Conservation (phyloP, 2,113 vertebrate genomes). For the Anarrhichthys ocellatus region DNA sequence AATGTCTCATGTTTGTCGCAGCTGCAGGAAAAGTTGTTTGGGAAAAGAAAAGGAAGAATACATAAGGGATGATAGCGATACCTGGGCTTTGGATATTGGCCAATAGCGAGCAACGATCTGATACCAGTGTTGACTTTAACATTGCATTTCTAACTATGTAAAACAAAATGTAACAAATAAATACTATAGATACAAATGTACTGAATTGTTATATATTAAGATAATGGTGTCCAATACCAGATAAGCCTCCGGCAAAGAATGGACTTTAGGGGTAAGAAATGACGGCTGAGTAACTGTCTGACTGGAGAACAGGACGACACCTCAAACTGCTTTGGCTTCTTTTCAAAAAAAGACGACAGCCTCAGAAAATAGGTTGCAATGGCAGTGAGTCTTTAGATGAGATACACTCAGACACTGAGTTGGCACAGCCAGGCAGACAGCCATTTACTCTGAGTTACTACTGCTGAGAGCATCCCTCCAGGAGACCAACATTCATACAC, state of each 20-base stretch:
- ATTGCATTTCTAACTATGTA: background rate
- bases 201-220: background rate
- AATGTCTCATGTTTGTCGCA: conserved; percentile 20
- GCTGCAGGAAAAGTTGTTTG: conserved; percentile 28
- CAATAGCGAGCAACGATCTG: background rate
- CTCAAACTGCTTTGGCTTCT: conserved; percentile 61
- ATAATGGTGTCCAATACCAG: background rate
- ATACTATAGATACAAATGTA: background rate
- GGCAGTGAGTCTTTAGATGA: conserved; percentile 50
- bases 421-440: conserved; percentile 54
- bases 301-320: conserved; percentile 42
- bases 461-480: conserved; percentile 72
- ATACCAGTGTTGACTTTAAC: background rate
- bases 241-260: background rate
- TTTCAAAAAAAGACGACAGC: conserved; percentile 67
- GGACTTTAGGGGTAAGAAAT: conserved; percentile 33
- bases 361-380: conserved; percentile 63
- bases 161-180: background rate
- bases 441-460: conserved; percentile 76
- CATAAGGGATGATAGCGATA: conserved; percentile 5
- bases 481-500: conserved; percentile 42
- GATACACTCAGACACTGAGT: conserved; percentile 54
- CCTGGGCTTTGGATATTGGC: background rate
- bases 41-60: conserved; percentile 48
- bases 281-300: conserved; percentile 38